Evolutionary conservation across 2,797 vertebrate genomes (phyloP), one percentile per base, ranked within the genome.

Genomic region (Artibeus jamaicensis): DNA sequence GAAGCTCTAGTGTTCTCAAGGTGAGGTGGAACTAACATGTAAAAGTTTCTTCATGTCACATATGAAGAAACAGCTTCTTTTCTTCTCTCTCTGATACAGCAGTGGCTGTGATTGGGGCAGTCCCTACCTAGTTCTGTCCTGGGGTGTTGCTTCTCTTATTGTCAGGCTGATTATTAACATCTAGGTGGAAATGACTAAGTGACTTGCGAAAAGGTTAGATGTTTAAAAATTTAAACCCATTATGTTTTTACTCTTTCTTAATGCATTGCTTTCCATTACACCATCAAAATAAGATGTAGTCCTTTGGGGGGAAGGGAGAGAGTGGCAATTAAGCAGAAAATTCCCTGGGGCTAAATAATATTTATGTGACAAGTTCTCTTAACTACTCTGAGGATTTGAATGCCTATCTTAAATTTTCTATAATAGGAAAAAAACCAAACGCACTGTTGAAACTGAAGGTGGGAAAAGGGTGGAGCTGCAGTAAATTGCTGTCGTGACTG

Each of bases 391-490:
- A 93, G 4, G 39, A 70, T 87, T 70, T 89, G 53, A 92, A 95
- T 53, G 67, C 79, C n/a, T 90, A 48, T 82, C 65, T 62, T 77
- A 84, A 77, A 86, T 81, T 86, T 94, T 67, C 86, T 96, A 16
- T 91, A 83, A 46, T 55, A 42, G 84, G 37, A 32, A 74, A 83
- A 92, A 92, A 71, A 37, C 7, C 32, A 92, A 94, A 94, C 57
- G 76, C 84, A 39, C 19, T 71, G 19, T 96, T 96, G 92, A 89
- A 92, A 71, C 62, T 71, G 90, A 87, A 96, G 84, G 91, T 95
- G 77, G 91, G 93, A 87, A 91, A 83, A 96, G 95, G 97, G 96
- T 97, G 96, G 96, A 87, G 89, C 70, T 98, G 95, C 97, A 97
- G 95, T 81, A 95, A 95, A 93, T 44, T 5, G 0, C 89, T 89